phyloP scores from a whole-genome alignment of 2,888 invertebrate species.

The Tethea ocularis region DNA sequence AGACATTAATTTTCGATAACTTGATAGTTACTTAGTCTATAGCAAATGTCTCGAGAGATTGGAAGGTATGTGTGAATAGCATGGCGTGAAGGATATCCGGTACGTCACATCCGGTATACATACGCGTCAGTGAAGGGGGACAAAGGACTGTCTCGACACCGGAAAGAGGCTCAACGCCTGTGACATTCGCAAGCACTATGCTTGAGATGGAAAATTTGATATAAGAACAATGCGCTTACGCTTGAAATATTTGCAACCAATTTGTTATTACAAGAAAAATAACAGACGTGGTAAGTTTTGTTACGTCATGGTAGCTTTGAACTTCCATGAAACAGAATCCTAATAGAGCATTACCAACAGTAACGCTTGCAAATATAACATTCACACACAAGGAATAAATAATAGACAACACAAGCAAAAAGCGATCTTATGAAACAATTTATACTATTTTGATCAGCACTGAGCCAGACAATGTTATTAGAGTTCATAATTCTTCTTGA shows the following conservation, averaged over 20 bases:
- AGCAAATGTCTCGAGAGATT: slow-evolving; percentile 36
- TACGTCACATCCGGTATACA: slow-evolving; percentile 34
- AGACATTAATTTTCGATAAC: slow-evolving; percentile 19
- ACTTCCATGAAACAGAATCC: background rate
- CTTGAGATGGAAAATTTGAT: background rate
- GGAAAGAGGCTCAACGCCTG: background rate
- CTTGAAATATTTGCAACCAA: too few relatives aligned
- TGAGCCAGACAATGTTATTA: too few relatives aligned
- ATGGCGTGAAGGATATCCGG: slow-evolving; percentile 32
- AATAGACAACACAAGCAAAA: background rate
- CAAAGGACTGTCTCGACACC: slow-evolving; percentile 29
- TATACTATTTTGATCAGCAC: background rate
- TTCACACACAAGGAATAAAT: background rate
- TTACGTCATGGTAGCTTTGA: background rate
- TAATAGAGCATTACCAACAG: background rate
- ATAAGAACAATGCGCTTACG: background rate
- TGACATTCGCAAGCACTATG: background rate
- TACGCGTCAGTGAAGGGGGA: slow-evolving; percentile 34
- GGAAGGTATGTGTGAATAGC: slow-evolving; percentile 21
- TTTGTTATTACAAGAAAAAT: too few relatives aligned
- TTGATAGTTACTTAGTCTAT: slow-evolving; percentile 20
- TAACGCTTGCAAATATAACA: background rate
- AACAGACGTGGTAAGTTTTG: too few relatives aligned
- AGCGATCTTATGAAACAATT: background rate
- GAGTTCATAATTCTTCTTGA: too few relatives aligned